Base-by-base conservation (phyloP, 2,888 invertebrate species). In the Diloba caeruleocephala region DNA sequence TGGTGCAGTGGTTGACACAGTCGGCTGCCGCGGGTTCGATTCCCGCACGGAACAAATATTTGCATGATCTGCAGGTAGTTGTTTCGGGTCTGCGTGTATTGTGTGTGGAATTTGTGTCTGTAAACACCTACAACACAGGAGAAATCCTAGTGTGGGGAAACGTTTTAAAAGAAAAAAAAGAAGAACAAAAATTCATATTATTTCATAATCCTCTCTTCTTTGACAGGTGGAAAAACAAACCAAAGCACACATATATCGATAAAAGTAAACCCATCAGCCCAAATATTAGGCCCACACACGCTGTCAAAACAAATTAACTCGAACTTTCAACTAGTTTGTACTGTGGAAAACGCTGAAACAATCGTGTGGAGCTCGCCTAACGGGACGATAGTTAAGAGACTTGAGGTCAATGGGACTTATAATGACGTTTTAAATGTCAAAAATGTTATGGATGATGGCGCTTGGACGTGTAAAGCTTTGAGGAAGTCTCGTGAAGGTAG, bases 251-350 rank as follows among this genome's bases (percentile, higher is more conserved):
- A 68, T 21, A 76, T 93, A 39, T 71, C 64, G 0, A 54, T 88
- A 12, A 67, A 73, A 56, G 29, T 69, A 0, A 64, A 79, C n/a
- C 88, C 92, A 1, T 74, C 75, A 26, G 88, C 87, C 0, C 84
- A 86, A 58, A 89, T 92, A 42, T 63, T 88, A 15, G 90, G 90
- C 0, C 83, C 88, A 0, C 89, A 88, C 55, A 69, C 76, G 1
- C 28, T 90, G 0, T 67, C 70, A 0, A 78, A 59, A 28, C 73
- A 37, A 0, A 66, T 74, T 0, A 56, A 87, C 52, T 63, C 81
- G 0, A 61, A 71, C 15, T 50, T 82, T 3, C 84, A 88, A 49
- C 62, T 90, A 0, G 76, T 76, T 1, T 92, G 92, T 52, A 70
- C 76, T 8, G 84, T 86, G 1, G 82, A 88, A 1, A 81, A 88